Percentiles rank a stretch among this genome's conserved stretches.
Evolutionary conservation across 2,113 vertebrate genomes (phyloP).

Genomic region (Brachionichthys hirsutus): DNA sequence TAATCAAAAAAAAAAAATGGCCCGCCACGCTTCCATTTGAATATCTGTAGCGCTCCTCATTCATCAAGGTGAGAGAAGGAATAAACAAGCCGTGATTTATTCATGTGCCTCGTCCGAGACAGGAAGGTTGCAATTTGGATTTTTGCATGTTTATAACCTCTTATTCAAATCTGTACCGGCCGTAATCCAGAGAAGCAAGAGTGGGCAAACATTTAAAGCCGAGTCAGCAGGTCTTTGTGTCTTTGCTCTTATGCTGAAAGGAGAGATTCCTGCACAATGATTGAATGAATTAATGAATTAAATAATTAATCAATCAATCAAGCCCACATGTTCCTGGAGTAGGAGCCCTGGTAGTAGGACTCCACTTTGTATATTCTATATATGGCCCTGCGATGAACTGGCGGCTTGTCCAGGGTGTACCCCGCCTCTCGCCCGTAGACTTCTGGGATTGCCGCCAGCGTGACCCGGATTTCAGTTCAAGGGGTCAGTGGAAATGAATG

Average conservation of each 20-base stretch:
- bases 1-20: conserved; percentile 47
- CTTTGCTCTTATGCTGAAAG: neutral
- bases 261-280: neutral
- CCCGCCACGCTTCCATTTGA: conserved; percentile 50
- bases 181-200: neutral
- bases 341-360: no score
- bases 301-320: no score
- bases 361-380: no score
- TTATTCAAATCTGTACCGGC: neutral
- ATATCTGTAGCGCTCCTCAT: conserved; percentile 40
- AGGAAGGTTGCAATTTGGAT: conserved; percentile 1
- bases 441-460: no score
- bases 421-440: no score
- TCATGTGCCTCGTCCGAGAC: neutral
- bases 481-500: no score
- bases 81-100: conserved; percentile 35
- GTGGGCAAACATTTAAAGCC: neutral
- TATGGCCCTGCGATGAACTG: no score
- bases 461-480: no score
- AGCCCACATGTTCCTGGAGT: no score
- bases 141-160: neutral
- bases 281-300: no score
- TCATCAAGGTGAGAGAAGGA: conserved; percentile 18
- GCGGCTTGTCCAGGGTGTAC: no score
- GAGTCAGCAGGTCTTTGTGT: neutral